These are phyloP conservation scores for Ceyx margarethae DNA, from an alignment of 2,113 vertebrate genomes.

Conservation along the genomic window DNA sequence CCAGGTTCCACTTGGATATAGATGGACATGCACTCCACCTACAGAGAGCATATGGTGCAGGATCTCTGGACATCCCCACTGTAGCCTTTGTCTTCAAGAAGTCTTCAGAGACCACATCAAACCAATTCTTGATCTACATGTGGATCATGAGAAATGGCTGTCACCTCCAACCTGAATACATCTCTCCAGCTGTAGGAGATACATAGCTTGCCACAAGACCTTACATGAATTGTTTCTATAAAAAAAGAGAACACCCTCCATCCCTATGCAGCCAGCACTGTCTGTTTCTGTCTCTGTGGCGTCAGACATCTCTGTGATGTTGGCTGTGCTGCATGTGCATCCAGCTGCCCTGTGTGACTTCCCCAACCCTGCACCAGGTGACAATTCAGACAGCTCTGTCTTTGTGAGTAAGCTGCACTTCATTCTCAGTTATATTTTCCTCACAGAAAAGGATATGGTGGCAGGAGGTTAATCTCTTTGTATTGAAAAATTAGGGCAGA, in stretches of 20 bases:
- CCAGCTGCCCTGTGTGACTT: not conserved
- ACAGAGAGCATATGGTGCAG: not conserved
- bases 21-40: not conserved
- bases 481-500: not conserved
- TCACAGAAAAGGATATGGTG: not conserved
- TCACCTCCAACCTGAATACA: not conserved
- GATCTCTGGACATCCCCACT: not conserved
- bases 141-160: not conserved
- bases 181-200: not conserved
- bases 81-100: not conserved
- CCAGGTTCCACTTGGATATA: not conserved
- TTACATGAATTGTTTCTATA: not conserved
- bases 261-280: not conserved
- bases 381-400: not conserved
- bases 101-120: not conserved
- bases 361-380: too few species aligned
- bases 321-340: accelerated
- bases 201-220: not conserved
- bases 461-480: not conserved
- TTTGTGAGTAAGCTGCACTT: not conserved
- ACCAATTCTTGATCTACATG: accelerated
- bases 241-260: not conserved
- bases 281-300: not conserved
- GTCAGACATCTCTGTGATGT: not conserved
- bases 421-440: not conserved